Evolutionary conservation across 1,140 invertebrate genomes (phyloP), one percentile per base, ranked within the genome.

Genomic region (Pogonus chalceus): DNA sequence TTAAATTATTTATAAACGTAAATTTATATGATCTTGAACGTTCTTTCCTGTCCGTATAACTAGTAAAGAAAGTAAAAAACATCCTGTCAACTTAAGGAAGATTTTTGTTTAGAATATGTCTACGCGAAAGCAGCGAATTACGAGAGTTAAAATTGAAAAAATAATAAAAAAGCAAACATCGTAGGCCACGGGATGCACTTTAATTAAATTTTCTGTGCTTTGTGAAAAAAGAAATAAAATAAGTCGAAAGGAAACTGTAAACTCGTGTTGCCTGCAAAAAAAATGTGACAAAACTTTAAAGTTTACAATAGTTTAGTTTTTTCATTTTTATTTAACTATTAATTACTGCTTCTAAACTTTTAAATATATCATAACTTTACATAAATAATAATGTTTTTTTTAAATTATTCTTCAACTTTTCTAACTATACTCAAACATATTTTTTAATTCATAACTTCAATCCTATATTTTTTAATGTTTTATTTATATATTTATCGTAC

Each of bases 131-230:
- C 7, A 7, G 26, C 26, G 26, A 4, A 31, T 14, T 4, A 4
- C 14, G 14, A 7, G 26, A 31, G 26, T 31, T 31, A 43, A 10
- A 43, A 43, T 43, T 43, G 37, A 43, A 12, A 43, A 43, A 43
- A 43, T 43, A 43, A 43, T 4, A 18, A 43, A 43, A n/a, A n/a
- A n/a, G n/a, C n/a, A n/a, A n/a, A n/a, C 37, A 43, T 43, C 37
- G 37, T 43, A 12, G 37, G 37, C 37, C 37, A 43, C 37, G 37
- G 18, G 9, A 9, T 43, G 37, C 9, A 43, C 9, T 43, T 43
- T 43, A 43, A 43, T 43, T 43, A 43, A 43, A 43, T 43, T 43
- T 16, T 43, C 9, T 43, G 7, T 43, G 37, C 37, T 43, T 43
- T 43, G 37, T 43, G 37, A 43, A 43, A 43, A 31, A 43, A 43